phyloP scores from a whole-genome alignment of 2,888 invertebrate species.

The Mesorhabditis spiculigera region DNA sequence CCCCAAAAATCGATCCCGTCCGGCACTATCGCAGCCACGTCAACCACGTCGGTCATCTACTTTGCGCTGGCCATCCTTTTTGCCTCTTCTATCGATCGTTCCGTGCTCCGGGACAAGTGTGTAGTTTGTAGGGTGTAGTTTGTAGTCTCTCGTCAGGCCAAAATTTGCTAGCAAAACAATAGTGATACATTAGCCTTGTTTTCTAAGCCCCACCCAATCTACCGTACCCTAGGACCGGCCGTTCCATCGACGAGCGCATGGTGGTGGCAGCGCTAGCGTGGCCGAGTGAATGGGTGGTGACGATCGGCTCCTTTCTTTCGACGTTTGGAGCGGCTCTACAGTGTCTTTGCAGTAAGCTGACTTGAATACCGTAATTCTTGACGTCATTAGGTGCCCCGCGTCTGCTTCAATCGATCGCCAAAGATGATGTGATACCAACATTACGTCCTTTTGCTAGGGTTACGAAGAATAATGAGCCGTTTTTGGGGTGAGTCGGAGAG shows the following conservation, averaged over 20 bases:
- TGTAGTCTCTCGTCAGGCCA: background rate
- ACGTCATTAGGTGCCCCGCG: constrained; percentile 63
- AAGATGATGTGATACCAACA: constrained; percentile 95
- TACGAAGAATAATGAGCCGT: constrained; percentile 93
- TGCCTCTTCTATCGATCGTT: constrained; percentile 84
- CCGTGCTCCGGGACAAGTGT: constrained; percentile 91
- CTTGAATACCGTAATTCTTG: background rate
- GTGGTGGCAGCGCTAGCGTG: constrained; percentile 96
- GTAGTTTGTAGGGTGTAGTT: constrained; percentile 46
- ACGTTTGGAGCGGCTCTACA: constrained; percentile 97
- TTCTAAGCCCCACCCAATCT: background rate
- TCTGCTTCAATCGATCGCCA: constrained; percentile 84
- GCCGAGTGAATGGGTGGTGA: constrained; percentile 97
- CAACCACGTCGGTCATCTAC: constrained; percentile 92
- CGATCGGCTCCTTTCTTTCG: constrained; percentile 93
- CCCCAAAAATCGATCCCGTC: constrained; percentile 97
- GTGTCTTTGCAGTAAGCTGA: constrained; percentile 68
- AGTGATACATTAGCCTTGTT: too few species aligned
- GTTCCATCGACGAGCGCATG: constrained; percentile 88
- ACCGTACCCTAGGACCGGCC: constrained; percentile 75
- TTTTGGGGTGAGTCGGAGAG: constrained; percentile 68
- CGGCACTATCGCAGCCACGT: constrained; percentile 92
- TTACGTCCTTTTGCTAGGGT: constrained; percentile 86
- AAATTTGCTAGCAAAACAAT: background rate
- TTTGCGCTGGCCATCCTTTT: constrained; percentile 78